Conservation (phyloP, 2,797 vertebrate species). For the Hipposideros larvatus region DNA sequence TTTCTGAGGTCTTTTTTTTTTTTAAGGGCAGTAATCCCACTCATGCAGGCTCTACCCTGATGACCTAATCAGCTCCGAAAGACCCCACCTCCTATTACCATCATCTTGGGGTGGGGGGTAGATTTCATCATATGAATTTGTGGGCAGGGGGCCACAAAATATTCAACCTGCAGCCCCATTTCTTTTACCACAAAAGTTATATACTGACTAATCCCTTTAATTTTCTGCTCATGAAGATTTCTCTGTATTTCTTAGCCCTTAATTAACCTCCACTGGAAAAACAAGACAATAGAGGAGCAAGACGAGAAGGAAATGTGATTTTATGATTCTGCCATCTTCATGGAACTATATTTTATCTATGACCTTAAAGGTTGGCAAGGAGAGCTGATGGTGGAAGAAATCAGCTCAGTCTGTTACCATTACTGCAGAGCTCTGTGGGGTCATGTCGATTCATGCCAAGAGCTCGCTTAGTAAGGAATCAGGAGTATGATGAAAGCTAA, state of each 20-base stretch:
- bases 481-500: neutral
- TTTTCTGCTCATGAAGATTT: neutral
- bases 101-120: neutral
- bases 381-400: neutral
- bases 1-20: neutral
- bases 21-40: neutral
- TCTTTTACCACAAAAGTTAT: neutral
- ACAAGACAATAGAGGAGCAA: neutral
- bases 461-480: neutral
- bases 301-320: neutral
- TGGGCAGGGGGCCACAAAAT: neutral
- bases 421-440: too few relatives aligned
- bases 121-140: neutral
- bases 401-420: neutral
- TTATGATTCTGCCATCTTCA: neutral
- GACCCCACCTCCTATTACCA: neutral
- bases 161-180: neutral
- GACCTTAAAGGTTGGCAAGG: neutral
- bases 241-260: neutral
- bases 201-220: neutral
- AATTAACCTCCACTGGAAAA: neutral
- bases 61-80: neutral
- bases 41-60: neutral
- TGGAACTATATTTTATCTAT: neutral
- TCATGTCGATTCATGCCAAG: neutral